A percentile compares a stretch with the other conserved stretches of the same genome.
Conservation (phyloP, 2,797 vertebrate genomes). For the Poeciliopsis turneri region DNA sequence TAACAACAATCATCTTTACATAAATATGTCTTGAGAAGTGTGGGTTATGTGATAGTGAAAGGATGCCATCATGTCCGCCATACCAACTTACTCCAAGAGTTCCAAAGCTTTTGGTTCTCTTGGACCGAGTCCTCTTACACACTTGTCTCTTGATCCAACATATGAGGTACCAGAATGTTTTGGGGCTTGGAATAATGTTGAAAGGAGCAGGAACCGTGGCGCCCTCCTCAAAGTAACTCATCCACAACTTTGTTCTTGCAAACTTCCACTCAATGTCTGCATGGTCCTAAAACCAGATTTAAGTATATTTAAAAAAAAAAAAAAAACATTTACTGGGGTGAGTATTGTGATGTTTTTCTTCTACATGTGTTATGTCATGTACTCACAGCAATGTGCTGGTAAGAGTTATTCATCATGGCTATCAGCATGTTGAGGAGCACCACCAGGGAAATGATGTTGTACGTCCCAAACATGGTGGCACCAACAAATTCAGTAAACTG, state of each 20-base stretch:
- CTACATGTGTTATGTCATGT: neutral
- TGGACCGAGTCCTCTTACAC: constrained; percentile 87
- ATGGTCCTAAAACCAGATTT: constrained; percentile 85
- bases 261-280: constrained; percentile 99
- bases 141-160: constrained; percentile 91
- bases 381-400: constrained; percentile 97
- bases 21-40: neutral
- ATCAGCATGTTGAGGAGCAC: constrained; percentile 99
- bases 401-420: constrained; percentile 99
- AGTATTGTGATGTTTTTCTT: neutral
- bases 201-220: constrained; percentile 95
- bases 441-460: constrained; percentile 97
- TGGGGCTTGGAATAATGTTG: constrained; percentile 96
- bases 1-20: neutral
- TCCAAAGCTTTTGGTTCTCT: constrained; percentile 89
- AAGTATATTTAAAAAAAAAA: neutral
- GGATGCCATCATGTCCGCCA: neutral
- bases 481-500: constrained; percentile 98
- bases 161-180: constrained; percentile 92
- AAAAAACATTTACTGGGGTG: neutral
- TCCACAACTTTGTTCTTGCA: constrained; percentile 98
- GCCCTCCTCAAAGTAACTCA: constrained; percentile 99
- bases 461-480: constrained; percentile 98
- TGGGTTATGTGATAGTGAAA: neutral
- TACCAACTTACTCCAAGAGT: constrained; percentile 87